Conservation (phyloP, 2,888 invertebrate species). For the Synanthedon myopaeformis region DNA sequence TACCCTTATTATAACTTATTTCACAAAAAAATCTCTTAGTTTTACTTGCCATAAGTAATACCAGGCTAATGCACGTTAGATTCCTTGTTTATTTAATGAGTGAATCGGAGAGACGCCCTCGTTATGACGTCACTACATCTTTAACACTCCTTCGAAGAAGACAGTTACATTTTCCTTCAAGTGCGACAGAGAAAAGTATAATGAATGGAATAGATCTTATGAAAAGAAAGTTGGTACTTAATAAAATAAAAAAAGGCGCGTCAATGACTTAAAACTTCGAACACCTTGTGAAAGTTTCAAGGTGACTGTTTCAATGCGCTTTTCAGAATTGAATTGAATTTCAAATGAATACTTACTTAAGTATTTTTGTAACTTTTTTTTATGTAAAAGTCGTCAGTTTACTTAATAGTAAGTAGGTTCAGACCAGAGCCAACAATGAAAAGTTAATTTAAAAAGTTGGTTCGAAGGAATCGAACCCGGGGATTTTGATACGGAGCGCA, state of each 20-base stretch:
- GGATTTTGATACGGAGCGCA: no score
- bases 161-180: constrained; percentile 11
- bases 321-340: no score
- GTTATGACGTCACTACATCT: constrained; percentile 62
- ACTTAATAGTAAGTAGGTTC: no score
- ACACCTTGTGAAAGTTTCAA: constrained; percentile 20
- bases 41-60: constrained; percentile 3
- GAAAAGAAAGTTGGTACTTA: constrained; percentile 41
- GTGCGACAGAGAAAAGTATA: constrained; percentile 22
- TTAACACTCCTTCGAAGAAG: constrained; percentile 32
- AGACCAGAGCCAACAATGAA: no score
- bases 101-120: constrained; percentile 60
- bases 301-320: constrained; percentile 9
- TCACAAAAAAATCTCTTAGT: neutral
- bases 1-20: no score
- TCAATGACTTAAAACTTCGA: constrained; percentile 21
- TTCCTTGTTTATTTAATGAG: constrained; percentile 67
- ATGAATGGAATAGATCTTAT: constrained; percentile 55
- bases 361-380: no score
- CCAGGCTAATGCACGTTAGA: constrained; percentile 23
- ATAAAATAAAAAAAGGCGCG: constrained; percentile 33
- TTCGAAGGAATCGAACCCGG: no score
- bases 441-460: no score
- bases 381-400: no score
- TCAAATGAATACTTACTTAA: no score